Evolutionary conservation across 2,113 vertebrate genomes (phyloP).

Genomic region (Anoplopoma fimbria): DNA sequence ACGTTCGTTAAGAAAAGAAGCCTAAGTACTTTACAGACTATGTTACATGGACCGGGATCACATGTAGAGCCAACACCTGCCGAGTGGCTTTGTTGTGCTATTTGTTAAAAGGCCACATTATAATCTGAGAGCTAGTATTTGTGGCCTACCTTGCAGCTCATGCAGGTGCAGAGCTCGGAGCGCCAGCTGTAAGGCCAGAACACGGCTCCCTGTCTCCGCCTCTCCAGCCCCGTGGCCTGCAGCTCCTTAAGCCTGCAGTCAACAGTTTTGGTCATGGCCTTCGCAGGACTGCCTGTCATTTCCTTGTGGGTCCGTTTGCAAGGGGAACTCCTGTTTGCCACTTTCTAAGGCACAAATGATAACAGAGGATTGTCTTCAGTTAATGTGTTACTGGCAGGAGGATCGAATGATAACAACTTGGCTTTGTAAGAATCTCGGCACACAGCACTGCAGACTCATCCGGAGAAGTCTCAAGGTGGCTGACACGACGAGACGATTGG

Average conservation of each 20-base stretch:
- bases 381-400: not conserved
- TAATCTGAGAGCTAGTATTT: not conserved
- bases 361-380: not conserved
- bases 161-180: slow-evolving; percentile 90
- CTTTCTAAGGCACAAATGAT: slow-evolving; percentile 53
- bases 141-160: slow-evolving; percentile 87
- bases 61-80: not conserved
- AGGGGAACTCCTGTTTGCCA: slow-evolving; percentile 40
- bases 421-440: slow-evolving; percentile 19
- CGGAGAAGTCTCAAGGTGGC: slow-evolving; percentile 17
- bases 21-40: not conserved
- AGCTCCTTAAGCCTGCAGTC: slow-evolving; percentile 87
- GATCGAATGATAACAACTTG: not conserved
- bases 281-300: slow-evolving; percentile 44
- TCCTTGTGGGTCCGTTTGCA: slow-evolving; percentile 73
- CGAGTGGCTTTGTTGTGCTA: not conserved
- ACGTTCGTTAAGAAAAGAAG: not conserved
- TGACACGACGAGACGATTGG: slow-evolving; percentile 31
- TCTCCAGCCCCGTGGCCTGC: slow-evolving; percentile 70
- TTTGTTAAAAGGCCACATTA: not conserved
- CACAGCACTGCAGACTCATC: slow-evolving; percentile 33
- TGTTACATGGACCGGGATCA: not conserved
- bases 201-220: slow-evolving; percentile 84
- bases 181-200: slow-evolving; percentile 95
- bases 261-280: slow-evolving; percentile 7